Percentiles rank a stretch among this genome's conserved stretches.
Conservation (phyloP, 2,888 invertebrate genomes). For the Rhingia rostrata region DNA sequence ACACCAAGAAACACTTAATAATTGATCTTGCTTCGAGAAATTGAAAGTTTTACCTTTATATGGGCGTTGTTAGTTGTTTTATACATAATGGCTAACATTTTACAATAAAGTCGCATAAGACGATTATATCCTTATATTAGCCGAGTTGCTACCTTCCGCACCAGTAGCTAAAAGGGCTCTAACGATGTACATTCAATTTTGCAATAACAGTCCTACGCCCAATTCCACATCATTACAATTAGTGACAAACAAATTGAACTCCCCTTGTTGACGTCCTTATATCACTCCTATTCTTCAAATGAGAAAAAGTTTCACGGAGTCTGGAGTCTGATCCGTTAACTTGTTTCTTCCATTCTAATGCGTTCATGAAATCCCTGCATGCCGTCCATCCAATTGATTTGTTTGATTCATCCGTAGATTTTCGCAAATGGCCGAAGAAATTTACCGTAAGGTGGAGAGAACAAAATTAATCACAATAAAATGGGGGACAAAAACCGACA, state of each 20-base stretch:
- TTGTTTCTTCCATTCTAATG: conserved; percentile 20
- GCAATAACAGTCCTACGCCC: no score
- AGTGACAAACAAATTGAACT: conserved; percentile 24
- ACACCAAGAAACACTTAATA: no score
- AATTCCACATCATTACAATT: conserved; percentile 10
- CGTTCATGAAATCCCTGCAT: conserved; percentile 5
- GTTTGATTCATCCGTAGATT: conserved; percentile 46
- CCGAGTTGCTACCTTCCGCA: no score
- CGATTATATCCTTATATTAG: no score
- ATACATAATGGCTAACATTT: no score
- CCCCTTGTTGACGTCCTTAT: conserved; percentile 2
- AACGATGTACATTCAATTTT: no score
- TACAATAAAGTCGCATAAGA: no score
- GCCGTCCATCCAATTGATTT: conserved; percentile 55
- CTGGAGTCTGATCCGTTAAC: conserved; percentile 36
- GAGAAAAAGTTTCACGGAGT: conserved; percentile 28
- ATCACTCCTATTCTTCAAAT: conserved; percentile 1
- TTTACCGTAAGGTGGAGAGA: conserved; percentile 23
- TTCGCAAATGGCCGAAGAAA: conserved; percentile 20
- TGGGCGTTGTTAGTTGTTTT: no score
- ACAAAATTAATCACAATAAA: conserved; percentile 67
- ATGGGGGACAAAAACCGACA: conserved; percentile 27
- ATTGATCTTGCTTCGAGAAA: no score
- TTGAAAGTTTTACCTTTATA: no score
- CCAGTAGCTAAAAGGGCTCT: no score